Percentiles rank a stretch among this genome's conserved stretches.
These are phyloP conservation scores for Ormyrus labotus DNA, from an alignment of 2,888 invertebrate genomes.

Conservation along the genomic window DNA sequence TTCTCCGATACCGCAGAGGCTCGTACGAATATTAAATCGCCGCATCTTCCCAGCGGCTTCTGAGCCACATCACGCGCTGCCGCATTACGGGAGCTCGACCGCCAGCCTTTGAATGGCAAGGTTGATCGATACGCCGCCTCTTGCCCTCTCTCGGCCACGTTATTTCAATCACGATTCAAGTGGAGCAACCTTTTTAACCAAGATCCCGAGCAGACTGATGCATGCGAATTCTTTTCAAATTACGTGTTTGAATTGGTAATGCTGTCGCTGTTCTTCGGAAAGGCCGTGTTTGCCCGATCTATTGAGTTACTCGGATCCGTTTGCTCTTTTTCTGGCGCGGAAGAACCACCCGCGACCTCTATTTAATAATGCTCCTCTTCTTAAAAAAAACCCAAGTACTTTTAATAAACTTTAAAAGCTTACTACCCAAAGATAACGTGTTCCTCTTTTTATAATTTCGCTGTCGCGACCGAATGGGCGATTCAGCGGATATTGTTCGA, in stretches of 20 bases:
- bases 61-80: not conserved
- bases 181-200: not conserved
- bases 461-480: too few species aligned
- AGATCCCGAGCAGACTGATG: too few species aligned
- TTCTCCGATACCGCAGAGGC: conserved; percentile 59
- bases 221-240: not conserved
- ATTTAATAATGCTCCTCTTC: conserved; percentile 3
- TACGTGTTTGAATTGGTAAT: not conserved
- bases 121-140: conserved; percentile 48
- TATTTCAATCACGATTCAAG: conserved; percentile 17
- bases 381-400: conserved; percentile 10
- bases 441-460: too few species aligned
- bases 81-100: conserved; percentile 22
- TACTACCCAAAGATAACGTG: not conserved
- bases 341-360: not conserved
- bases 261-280: not conserved
- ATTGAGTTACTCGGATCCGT: conserved; percentile 2
- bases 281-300: conserved; percentile 9
- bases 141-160: conserved; percentile 1
- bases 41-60: conserved; percentile 48
- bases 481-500: too few species aligned
- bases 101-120: conserved; percentile 51
- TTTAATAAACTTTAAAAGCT: conserved; percentile 45
- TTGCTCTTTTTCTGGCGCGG: not conserved
- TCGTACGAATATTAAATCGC: conserved; percentile 62